A percentile compares a stretch with the other conserved stretches of the same genome.
These are phyloP conservation scores for Hesperophylax magnus DNA, from an alignment of 1,140 invertebrate genomes.

Conservation along the genomic window DNA sequence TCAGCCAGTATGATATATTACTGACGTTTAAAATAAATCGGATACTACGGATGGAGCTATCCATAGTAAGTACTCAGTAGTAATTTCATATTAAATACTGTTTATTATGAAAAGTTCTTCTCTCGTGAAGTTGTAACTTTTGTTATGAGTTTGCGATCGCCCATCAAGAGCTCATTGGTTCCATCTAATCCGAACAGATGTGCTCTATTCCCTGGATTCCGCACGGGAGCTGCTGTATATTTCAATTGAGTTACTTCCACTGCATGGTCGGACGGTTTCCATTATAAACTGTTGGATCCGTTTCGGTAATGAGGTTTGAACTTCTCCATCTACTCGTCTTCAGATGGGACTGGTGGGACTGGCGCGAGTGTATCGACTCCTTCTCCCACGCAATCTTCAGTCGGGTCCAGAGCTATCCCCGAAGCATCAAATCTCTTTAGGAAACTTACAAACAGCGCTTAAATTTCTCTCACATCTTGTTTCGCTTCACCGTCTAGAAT, in stretches of 20 bases:
- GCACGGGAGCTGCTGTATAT: neutral
- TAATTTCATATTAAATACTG: no score
- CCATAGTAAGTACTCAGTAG: no score
- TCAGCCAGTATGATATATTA: no score
- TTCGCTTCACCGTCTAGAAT: slow-evolving; percentile 15
- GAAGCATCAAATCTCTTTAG: neutral
- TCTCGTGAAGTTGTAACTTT: no score
- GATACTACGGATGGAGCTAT: no score
- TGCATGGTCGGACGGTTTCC: neutral
- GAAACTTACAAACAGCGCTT: slow-evolving; percentile 29
- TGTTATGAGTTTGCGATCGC: neutral
- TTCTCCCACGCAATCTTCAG: neutral
- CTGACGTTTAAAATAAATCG: no score
- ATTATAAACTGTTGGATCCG: slow-evolving; percentile 4
- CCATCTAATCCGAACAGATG: neutral
- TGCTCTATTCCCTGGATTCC: neutral
- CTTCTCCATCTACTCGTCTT: neutral
- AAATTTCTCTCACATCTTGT: slow-evolving; percentile 12
- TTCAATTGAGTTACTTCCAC: neutral
- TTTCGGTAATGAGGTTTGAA: slow-evolving; percentile 1
- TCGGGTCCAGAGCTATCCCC: neutral
- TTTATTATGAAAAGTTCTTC: no score
- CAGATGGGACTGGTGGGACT: neutral
- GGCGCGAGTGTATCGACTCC: neutral
- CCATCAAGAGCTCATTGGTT: neutral